phyloP scores from a whole-genome alignment of 1,140 invertebrate genomes.

The Odontomachus brunneus region DNA sequence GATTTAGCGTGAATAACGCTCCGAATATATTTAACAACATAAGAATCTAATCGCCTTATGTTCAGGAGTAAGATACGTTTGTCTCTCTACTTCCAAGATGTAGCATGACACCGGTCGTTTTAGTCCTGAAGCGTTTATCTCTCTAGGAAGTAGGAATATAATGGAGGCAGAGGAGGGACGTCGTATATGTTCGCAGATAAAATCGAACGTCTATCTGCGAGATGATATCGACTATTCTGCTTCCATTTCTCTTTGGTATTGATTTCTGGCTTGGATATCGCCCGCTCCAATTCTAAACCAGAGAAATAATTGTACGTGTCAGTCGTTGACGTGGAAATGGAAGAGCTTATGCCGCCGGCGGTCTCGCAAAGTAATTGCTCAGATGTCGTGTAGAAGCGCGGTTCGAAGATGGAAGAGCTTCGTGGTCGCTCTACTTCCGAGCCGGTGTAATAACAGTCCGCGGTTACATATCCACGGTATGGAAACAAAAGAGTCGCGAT shows the following conservation, averaged over 20 bases:
- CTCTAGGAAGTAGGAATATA: constrained; percentile 7
- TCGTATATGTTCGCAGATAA: constrained; percentile 6
- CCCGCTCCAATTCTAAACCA: not conserved
- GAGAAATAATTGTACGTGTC: constrained; percentile 28
- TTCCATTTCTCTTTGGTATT: constrained; percentile 23
- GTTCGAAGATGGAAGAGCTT: not conserved
- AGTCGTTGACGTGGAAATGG: not conserved
- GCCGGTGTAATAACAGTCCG: constrained; percentile 2
- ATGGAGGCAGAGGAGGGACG: not conserved
- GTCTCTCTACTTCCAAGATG: not conserved
- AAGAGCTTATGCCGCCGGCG: not conserved
- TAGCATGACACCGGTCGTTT: too few species aligned
- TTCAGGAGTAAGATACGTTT: not conserved
- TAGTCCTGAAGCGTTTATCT: not conserved
- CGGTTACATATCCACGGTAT: not conserved
- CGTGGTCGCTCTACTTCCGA: not conserved
- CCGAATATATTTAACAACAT: constrained; percentile 8
- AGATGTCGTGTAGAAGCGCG: not conserved
- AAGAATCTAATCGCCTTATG: not conserved
- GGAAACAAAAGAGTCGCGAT: not conserved
- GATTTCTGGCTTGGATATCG: constrained; percentile 9
- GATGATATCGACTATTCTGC: constrained; percentile 32
- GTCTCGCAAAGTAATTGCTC: constrained; percentile 24
- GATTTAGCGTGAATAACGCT: constrained; percentile 6
- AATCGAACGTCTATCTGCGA: constrained; percentile 10